Evolutionary conservation across 2,113 vertebrate genomes (phyloP), one percentile per base, ranked within the genome.

Genomic region (Typhlomys cinereus): DNA sequence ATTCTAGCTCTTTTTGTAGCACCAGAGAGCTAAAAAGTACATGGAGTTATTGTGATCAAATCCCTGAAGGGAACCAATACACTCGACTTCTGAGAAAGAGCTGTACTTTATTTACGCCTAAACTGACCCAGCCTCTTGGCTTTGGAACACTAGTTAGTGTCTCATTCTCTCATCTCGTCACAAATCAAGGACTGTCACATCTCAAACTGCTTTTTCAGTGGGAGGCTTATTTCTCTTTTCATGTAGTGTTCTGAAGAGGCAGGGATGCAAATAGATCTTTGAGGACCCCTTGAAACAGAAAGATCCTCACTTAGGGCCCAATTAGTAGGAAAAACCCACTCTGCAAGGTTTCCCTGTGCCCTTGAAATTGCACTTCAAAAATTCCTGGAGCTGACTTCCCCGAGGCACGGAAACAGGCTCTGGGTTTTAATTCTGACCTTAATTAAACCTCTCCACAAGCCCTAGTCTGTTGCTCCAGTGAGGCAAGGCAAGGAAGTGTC

Each of bases 341-440:
- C 41, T 74, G 67, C 31, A 92, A 79, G 39, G 14, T 61, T 93
- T 89, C 13, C 46, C 59, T 90, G 59, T 91, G 23, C 61, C 81
- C 92, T 96, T 94, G 91, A 94, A 88, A 93, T 94, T 83, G 71
- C 29, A 92, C 69, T 96, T 97, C 64, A 91, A 88, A 95, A 85
- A 91, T 52, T 27, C 62, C 54, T 46, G 20, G 13, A 44, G 7
- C 78, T 50, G 27, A 81, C 94, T 86, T 7, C 69, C 70, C 52
- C 15, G 14, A 92, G 91, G 91, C 52, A 76, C 41, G 89, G 76
- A 96, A 93, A 36, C 81, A 95, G 94, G 71, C 80, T 95, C 79
- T 1, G 1, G 92, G 75, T 91, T 96, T 97, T 93, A 92, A 95
- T 94, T 84, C 67, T 92, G 80, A 92, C 39, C 50, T 86, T 86